A percentile compares a stretch with the other conserved stretches of the same genome.
phyloP scores from a whole-genome alignment of 2,888 invertebrate genomes.

The Hypomecis atomaria region DNA sequence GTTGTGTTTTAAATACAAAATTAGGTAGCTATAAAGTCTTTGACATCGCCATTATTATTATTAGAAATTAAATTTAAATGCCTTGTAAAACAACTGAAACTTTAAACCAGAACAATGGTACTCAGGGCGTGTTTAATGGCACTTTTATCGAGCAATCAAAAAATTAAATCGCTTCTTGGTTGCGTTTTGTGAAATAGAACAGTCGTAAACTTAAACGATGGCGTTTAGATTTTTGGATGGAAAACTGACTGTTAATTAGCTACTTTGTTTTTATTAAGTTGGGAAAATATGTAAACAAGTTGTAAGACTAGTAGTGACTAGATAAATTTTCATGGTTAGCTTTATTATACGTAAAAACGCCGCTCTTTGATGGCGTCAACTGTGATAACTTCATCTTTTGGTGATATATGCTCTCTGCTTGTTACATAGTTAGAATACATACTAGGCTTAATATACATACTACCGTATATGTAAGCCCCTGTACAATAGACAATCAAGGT shows the following conservation, averaged over 20 bases:
- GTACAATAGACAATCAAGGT: too few relatives aligned
- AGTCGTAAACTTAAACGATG: slow-evolving; percentile 30
- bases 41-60: neutral
- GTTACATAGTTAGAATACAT: too few relatives aligned
- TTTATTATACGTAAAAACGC: neutral
- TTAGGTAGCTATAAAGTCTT: neutral
- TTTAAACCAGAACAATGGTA: slow-evolving; percentile 35
- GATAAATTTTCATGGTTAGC: neutral
- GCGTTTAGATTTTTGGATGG: slow-evolving; percentile 31
- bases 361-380: neutral
- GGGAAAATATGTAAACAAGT: slow-evolving; percentile 11
- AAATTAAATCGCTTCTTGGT: slow-evolving; percentile 36
- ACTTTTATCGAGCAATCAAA: slow-evolving; percentile 39
- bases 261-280: slow-evolving; percentile 24
- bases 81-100: slow-evolving; percentile 29
- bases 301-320: slow-evolving; percentile 14
- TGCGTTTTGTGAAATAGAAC: slow-evolving; percentile 34
- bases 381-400: neutral
- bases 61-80: slow-evolving; percentile 18
- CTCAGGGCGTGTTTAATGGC: slow-evolving; percentile 40
- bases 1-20: neutral
- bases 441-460: too few relatives aligned
- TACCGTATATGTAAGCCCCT: too few relatives aligned
- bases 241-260: slow-evolving; percentile 29
- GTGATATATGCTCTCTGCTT: neutral